Evolutionary conservation across 2,797 vertebrate species (phyloP).

Genomic region (Channa striata): DNA sequence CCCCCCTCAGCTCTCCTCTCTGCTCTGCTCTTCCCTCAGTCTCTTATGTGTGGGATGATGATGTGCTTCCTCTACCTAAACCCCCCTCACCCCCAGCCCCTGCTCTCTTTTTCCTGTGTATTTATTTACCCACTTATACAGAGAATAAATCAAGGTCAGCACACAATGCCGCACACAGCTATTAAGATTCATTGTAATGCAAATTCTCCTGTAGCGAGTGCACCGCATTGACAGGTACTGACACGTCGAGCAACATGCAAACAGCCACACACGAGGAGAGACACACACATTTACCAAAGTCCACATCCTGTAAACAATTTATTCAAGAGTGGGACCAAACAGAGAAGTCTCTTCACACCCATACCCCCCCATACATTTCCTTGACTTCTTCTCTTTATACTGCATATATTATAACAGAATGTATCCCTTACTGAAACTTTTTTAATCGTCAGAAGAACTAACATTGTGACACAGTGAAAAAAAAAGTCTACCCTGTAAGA

Average conservation of each 20-base stretch:
- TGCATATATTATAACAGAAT: background rate
- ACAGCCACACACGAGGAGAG: slow-evolving; percentile 31
- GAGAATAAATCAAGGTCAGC: slow-evolving; percentile 86
- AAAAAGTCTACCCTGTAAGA: background rate
- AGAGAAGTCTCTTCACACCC: slow-evolving; percentile 10
- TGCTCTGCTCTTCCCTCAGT: slow-evolving; percentile 41
- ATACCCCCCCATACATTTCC: slow-evolving; percentile 1
- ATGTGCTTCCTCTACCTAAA: slow-evolving; percentile 51
- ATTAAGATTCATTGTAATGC: slow-evolving; percentile 86
- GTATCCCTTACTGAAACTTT: too few species aligned
- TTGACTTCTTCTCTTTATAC: slow-evolving; percentile 3
- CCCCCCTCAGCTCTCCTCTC: too few species aligned
- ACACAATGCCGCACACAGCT: slow-evolving; percentile 72
- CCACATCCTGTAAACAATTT: slow-evolving; percentile 45
- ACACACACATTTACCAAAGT: slow-evolving; percentile 30
- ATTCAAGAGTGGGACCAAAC: slow-evolving; percentile 19
- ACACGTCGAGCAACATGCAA: slow-evolving; percentile 66
- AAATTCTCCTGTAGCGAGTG: slow-evolving; percentile 73
- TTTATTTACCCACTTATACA: slow-evolving; percentile 83
- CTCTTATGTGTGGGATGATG: slow-evolving; percentile 55
- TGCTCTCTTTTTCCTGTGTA: slow-evolving; percentile 36
- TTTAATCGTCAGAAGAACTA: background rate
- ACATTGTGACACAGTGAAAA: background rate
- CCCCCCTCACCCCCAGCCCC: slow-evolving; percentile 14
- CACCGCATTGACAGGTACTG: slow-evolving; percentile 80